Conservation (phyloP, 2,888 invertebrate genomes). For the Lithosia quadra region DNA sequence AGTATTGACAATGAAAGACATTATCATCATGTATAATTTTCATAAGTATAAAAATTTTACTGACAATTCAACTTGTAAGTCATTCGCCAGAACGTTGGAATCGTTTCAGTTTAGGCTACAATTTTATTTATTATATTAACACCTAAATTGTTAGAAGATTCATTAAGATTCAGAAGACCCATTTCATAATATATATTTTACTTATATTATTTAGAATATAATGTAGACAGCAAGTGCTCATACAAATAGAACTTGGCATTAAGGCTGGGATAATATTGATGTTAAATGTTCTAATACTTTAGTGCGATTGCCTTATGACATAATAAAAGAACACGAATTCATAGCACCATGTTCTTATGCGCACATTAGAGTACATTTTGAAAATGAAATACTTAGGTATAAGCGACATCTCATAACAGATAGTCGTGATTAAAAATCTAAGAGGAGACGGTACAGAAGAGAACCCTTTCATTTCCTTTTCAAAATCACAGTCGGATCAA, state of each 20-base stretch:
- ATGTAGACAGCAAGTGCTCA: slow-evolving; percentile 38
- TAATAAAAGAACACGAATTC: not conserved
- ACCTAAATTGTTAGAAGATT: slow-evolving; percentile 63
- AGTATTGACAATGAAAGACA: slow-evolving; percentile 51
- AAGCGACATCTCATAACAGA: not conserved
- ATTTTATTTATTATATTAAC: slow-evolving; percentile 62
- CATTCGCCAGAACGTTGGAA: slow-evolving; percentile 64
- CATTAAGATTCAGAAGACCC: slow-evolving; percentile 58
- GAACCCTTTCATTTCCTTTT: not conserved
- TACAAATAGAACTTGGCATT: slow-evolving; percentile 38
- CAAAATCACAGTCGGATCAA: not conserved
- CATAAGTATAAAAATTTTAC: slow-evolving; percentile 76
- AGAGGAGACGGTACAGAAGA: not conserved
- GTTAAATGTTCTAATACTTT: not conserved
- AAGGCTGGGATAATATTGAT: slow-evolving; percentile 24
- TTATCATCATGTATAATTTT: slow-evolving; percentile 63
- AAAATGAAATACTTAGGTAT: not conserved
- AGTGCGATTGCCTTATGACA: not conserved
- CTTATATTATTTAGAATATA: slow-evolving; percentile 40
- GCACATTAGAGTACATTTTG: not conserved
- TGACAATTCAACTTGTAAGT: slow-evolving; percentile 66
- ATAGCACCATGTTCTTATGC: not conserved
- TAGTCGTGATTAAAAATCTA: not conserved
- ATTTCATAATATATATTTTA: slow-evolving; percentile 52
- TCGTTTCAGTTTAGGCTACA: slow-evolving; percentile 71